Evolutionary conservation across 2,888 invertebrate genomes (phyloP), one percentile per base, ranked within the genome.

Genomic region (Amphipoea lucens): DNA sequence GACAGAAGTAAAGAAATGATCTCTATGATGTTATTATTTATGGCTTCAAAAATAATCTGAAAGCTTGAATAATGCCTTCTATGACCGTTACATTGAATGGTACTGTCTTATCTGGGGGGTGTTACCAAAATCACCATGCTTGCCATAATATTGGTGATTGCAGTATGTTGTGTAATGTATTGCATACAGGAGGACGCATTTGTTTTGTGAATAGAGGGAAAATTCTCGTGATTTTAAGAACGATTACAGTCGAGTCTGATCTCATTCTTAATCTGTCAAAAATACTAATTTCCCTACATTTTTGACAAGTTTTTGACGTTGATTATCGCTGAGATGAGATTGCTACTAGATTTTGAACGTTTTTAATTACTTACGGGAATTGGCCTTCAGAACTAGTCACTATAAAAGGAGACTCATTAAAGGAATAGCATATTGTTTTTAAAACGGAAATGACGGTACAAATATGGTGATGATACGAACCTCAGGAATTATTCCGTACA

Each of bases 361-460:
- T 54, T 23, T 48, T 48, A 48, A 12, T 48, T 48, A 48, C 48
- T 48, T 48, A 48, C 48, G 12, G 11, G 45, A 12, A 48, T 12
- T 48, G 54, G 7, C 54, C 54, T 6, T 23, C 23, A 23, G 17
- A 36, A 36, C 23, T 17, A 5, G 23, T 4, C 9, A 14, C 23
- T 51, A 36, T 9, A 70, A 23, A 51, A 70, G 23, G 36, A 36
- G 17, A 70, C 5, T 20, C 69, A 54, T 1, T 54, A 23, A 62
- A 68, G 11, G 5, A 62, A 82, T 1, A 81, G 7, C 14, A 20
- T 29, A 54, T 65, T 66, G 9, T 45, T 84, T 71, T 62, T n/a
- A 54, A 83, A 84, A 69, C 81, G 67, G 67, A 75, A 78, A 83
- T 86, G 71, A 86, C 62, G 48, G 17, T 72, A 69, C 78, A 63